These are phyloP conservation scores for Nipponacmea schrenckii DNA, from an alignment of 2,888 invertebrate genomes.

Conservation along the genomic window DNA sequence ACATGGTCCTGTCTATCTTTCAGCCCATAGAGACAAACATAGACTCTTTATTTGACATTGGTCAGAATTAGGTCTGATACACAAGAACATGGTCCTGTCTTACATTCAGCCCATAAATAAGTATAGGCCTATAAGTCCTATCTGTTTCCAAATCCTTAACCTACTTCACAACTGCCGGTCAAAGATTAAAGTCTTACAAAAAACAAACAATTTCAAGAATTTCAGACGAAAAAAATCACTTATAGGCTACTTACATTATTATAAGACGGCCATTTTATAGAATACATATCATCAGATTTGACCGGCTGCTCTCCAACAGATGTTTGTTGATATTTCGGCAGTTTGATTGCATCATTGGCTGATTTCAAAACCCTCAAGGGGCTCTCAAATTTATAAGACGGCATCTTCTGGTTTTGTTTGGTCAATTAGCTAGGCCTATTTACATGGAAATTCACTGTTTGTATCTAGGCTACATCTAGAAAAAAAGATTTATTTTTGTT, in stretches of 20 bases:
- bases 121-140: too few species aligned
- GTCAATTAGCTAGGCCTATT: background rate
- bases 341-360: background rate
- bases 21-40: too few species aligned
- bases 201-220: background rate
- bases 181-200: background rate
- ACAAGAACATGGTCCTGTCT: too few species aligned
- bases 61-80: too few species aligned
- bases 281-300: constrained; percentile 50
- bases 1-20: too few species aligned
- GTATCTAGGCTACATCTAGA: background rate
- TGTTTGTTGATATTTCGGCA: constrained; percentile 18
- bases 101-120: too few species aligned
- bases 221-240: background rate
- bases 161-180: background rate
- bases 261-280: constrained; percentile 49
- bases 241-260: constrained; percentile 47
- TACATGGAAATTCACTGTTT: background rate
- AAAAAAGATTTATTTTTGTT: too few species aligned
- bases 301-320: constrained; percentile 22
- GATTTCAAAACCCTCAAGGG: constrained; percentile 14
- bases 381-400: background rate
- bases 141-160: too few species aligned
- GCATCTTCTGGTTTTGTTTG: background rate
- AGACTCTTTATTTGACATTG: too few species aligned